A percentile compares a stretch with the other conserved stretches of the same genome.
Evolutionary conservation across 2,113 vertebrate genomes (phyloP).

Genomic region (Sterna hirundo): DNA sequence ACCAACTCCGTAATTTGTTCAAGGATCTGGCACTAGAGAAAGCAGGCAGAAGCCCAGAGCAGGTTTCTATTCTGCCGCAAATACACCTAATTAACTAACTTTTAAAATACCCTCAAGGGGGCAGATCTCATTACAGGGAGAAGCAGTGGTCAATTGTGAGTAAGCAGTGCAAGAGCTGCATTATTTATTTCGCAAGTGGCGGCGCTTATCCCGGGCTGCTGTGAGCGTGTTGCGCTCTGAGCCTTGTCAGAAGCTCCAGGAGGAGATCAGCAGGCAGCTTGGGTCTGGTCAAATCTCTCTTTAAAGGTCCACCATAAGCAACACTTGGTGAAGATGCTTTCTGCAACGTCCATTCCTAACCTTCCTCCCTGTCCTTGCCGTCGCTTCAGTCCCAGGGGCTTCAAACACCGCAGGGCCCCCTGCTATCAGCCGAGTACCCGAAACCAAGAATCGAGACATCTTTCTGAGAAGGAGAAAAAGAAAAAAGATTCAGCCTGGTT

Average conservation of each 20-base stretch:
- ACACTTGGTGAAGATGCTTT: not conserved
- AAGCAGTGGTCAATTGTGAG: not conserved
- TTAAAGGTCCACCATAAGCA: not conserved
- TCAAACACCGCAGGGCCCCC: not conserved
- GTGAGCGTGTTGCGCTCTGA: not conserved
- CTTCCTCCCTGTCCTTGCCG: not conserved
- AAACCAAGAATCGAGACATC: not conserved
- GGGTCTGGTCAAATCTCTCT: not conserved
- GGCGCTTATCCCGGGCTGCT: not conserved
- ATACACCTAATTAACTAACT: conserved; percentile 54
- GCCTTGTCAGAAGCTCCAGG: not conserved
- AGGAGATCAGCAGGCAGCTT: not conserved
- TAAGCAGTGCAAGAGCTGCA: not conserved
- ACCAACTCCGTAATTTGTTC: rapidly evolving
- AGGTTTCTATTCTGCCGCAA: not conserved
- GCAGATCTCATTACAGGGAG: conserved; percentile 20
- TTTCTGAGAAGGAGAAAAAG: not conserved
- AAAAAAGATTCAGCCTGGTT: not conserved
- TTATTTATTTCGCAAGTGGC: not conserved
- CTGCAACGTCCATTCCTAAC: not conserved
- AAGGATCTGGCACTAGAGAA: not conserved
- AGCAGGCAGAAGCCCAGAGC: not conserved
- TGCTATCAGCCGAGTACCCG: not conserved
- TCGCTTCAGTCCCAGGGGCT: not conserved
- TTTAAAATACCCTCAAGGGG: conserved; percentile 19